Conservation (phyloP, 2,888 invertebrate species). For the Limenitis camilla region DNA sequence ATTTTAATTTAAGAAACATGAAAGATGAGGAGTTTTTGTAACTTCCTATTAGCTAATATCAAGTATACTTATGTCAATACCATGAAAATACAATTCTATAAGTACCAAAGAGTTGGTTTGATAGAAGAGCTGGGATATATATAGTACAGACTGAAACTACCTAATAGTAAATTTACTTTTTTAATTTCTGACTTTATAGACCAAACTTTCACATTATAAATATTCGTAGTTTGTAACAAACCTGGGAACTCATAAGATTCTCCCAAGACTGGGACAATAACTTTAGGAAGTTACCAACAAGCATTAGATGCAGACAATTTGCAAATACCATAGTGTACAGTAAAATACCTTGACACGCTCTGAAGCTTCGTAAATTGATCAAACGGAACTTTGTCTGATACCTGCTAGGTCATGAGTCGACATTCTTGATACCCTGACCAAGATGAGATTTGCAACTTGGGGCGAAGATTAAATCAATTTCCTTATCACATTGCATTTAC, state of each 20-base stretch:
- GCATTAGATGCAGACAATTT: slow-evolving; percentile 13
- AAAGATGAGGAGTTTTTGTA: background rate
- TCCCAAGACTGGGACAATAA: too few relatives aligned
- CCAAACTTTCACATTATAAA: too few relatives aligned
- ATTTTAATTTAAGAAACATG: too few relatives aligned
- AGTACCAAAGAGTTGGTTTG: too few relatives aligned
- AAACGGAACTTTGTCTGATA: slow-evolving; percentile 21
- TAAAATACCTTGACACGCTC: slow-evolving; percentile 18
- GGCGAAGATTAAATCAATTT: slow-evolving; percentile 10
- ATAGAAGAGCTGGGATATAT: too few relatives aligned
- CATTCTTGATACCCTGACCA: slow-evolving; percentile 17
- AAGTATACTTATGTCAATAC: too few relatives aligned
- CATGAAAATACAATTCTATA: too few relatives aligned
- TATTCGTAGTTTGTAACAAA: too few relatives aligned
- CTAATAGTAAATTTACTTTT: too few relatives aligned
- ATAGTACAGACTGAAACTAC: too few relatives aligned
- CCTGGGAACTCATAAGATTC: too few relatives aligned
- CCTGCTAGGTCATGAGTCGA: slow-evolving; percentile 11
- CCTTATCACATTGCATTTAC: slow-evolving; percentile 1
- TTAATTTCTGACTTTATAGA: too few relatives aligned
- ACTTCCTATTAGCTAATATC: background rate
- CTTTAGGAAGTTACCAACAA: background rate
- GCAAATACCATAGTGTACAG: slow-evolving; percentile 23
- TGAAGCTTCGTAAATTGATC: slow-evolving; percentile 23
- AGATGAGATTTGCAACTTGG: slow-evolving; percentile 9